phyloP scores from a whole-genome alignment of 2,888 invertebrate genomes.

The Cylindroiulus punctatus region DNA sequence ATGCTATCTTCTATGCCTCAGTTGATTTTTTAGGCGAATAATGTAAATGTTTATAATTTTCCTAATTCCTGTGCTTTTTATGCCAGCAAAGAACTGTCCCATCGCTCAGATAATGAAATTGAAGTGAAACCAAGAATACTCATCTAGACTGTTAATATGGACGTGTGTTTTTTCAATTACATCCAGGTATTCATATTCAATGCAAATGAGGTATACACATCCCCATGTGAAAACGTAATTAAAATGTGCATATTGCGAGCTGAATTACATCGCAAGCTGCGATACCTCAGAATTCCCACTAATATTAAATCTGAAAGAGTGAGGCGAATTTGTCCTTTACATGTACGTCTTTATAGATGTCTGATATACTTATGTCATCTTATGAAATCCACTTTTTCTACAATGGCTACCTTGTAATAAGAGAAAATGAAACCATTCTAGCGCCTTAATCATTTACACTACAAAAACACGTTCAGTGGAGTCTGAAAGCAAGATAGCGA shows the following conservation, averaged over 20 bases:
- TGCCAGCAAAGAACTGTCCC: background rate
- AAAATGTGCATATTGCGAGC: background rate
- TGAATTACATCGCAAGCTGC: background rate
- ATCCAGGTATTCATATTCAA: background rate
- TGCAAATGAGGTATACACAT: background rate
- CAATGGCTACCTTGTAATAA: background rate
- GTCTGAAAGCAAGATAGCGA: constrained; percentile 12
- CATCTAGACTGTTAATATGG: background rate
- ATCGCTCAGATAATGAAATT: constrained; percentile 13
- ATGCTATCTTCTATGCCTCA: background rate
- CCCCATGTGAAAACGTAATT: background rate
- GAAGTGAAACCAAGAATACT: background rate
- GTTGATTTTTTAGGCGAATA: background rate
- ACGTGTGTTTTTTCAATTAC: constrained; percentile 2
- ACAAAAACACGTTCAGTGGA: background rate
- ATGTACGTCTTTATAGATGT: background rate
- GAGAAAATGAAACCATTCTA: background rate
- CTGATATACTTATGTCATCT: background rate
- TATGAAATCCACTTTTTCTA: constrained; percentile 1
- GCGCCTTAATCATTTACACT: background rate
- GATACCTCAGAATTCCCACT: background rate
- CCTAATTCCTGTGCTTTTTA: background rate
- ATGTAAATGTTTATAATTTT: background rate
- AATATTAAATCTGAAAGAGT: constrained; percentile 34
- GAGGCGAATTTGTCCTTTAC: constrained; percentile 3